phyloP scores from a whole-genome alignment of 2,113 vertebrate genomes.

The Reinhardtius hippoglossoides region DNA sequence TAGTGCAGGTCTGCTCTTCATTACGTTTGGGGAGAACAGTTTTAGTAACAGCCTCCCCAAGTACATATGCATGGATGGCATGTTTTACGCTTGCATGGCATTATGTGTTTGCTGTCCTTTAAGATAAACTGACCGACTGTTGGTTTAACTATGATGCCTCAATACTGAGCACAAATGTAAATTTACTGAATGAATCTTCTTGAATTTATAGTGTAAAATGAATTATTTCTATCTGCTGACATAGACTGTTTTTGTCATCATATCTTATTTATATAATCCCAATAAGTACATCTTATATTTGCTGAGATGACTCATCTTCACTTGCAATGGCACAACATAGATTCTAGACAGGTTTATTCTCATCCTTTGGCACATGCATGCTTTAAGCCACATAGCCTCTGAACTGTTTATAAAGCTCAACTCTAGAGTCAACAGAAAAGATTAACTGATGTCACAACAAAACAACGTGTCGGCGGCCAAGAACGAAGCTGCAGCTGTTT shows the following conservation, averaged over 20 bases:
- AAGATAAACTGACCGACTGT: neutral
- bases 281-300: no score
- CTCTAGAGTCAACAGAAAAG: slow-evolving; percentile 15
- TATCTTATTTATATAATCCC: no score
- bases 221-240: no score
- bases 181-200: no score
- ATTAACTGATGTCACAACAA: slow-evolving; percentile 32
- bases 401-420: slow-evolving; percentile 23
- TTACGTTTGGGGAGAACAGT: no score
- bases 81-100: slow-evolving; percentile 29
- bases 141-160: neutral
- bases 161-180: neutral
- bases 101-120: slow-evolving; percentile 15
- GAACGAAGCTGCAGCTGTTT: no score
- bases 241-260: no score
- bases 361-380: slow-evolving; percentile 12
- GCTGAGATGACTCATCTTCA: no score
- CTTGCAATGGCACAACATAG: no score
- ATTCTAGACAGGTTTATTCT: neutral
- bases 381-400: slow-evolving; percentile 9
- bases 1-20: no score
- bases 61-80: neutral
- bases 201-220: neutral
- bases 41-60: no score
- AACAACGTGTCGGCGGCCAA: no score